A percentile compares a stretch with the other conserved stretches of the same genome.
phyloP scores from a whole-genome alignment of 1,140 invertebrate species.

The Orchestia grillus region DNA sequence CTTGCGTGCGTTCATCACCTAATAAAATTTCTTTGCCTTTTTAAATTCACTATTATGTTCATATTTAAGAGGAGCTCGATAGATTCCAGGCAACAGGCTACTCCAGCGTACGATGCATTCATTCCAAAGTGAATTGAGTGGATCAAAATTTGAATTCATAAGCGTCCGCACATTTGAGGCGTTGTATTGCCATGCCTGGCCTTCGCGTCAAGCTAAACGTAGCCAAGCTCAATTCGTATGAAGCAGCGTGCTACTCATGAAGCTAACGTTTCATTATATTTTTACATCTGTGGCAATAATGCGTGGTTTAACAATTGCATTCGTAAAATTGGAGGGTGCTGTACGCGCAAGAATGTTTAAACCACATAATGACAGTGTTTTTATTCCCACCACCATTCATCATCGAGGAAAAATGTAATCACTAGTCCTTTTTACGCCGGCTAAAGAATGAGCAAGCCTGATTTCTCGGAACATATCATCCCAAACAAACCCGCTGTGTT shows the following conservation, averaged over 20 bases:
- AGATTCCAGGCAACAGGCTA: neutral
- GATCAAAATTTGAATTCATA: conserved; percentile 25
- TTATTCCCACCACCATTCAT: no score
- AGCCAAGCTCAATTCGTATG: neutral
- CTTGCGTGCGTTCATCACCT: neutral
- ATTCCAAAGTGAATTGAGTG: conserved; percentile 10
- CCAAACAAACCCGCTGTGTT: neutral
- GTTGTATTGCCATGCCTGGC: neutral
- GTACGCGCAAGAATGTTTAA: no score
- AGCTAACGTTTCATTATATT: neutral
- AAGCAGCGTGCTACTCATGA: neutral
- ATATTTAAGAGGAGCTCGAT: neutral
- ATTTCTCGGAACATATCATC: neutral
- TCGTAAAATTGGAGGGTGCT: no score
- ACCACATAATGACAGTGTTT: no score
- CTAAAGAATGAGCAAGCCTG: neutral
- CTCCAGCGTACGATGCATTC: neutral
- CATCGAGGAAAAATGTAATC: no score
- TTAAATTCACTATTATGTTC: neutral
- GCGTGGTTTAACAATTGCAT: no score
- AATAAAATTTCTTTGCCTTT: neutral
- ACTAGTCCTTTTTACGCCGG: neutral
- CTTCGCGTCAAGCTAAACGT: neutral
- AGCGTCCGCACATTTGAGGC: neutral
- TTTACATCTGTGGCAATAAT: neutral